Conservation (phyloP, 2,113 vertebrate species). For the Pollimyrus isidori region DNA sequence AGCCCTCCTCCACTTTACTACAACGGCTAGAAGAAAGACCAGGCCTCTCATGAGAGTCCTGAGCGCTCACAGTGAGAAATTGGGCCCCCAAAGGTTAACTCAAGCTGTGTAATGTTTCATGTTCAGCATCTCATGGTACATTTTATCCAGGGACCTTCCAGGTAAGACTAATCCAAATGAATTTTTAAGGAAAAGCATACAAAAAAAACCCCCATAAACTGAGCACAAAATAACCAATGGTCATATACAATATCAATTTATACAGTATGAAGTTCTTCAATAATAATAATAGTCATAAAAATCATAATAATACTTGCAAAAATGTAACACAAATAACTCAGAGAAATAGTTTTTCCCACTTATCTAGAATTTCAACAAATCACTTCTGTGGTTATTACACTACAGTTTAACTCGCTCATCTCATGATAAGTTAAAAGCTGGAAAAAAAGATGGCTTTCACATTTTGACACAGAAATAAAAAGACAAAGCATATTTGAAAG, state of each 20-base stretch:
- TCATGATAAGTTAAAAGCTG: not conserved
- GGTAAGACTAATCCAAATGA: not conserved
- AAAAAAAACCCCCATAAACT: not conserved
- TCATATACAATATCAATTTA: not conserved
- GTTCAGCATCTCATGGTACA: not conserved
- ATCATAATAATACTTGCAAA: not conserved
- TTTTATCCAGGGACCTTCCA: not conserved
- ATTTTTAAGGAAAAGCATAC: not conserved
- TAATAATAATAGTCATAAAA: not conserved
- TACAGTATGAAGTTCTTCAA: not conserved
- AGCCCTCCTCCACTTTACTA: not conserved
- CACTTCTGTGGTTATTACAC: not conserved
- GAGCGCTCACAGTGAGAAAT: not conserved
- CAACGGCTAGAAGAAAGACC: too few relatives aligned
- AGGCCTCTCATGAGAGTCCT: not conserved
- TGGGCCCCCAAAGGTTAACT: not conserved
- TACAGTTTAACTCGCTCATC: not conserved
- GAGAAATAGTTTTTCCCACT: not conserved
- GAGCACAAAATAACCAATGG: not conserved
- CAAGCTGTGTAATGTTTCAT: constrained; percentile 7
- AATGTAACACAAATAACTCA: not conserved
- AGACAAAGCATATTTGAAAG: constrained; percentile 5
- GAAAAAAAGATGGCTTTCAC: not conserved
- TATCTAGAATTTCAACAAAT: not conserved
- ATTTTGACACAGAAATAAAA: constrained; percentile 16